Evolutionary conservation across 2,113 vertebrate genomes (phyloP).

Genomic region (Ictalurus punctatus): DNA sequence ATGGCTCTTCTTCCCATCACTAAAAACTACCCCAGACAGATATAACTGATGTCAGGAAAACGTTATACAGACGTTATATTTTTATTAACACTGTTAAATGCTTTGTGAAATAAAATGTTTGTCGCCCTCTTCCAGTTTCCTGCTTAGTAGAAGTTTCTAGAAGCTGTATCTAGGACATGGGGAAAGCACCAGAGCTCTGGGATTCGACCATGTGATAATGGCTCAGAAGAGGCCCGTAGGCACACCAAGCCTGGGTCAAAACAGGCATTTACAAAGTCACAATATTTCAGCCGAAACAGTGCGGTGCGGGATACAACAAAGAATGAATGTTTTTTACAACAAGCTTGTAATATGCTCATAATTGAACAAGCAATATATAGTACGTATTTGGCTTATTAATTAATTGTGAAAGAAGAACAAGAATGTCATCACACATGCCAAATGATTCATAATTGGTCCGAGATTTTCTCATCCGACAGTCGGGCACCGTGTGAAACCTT

Average conservation of each 20-base stretch:
- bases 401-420: neutral
- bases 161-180: constrained; percentile 45
- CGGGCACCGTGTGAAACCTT: constrained; percentile 14
- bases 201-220: constrained; percentile 29
- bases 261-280: constrained; percentile 36
- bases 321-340: neutral
- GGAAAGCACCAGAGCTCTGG: constrained; percentile 27
- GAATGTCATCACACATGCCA: neutral
- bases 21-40: neutral
- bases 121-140: neutral
- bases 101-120: neutral
- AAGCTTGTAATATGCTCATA: neutral
- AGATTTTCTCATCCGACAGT: constrained; percentile 12
- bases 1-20: neutral
- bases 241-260: constrained; percentile 35
- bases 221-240: neutral
- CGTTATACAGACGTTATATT: neutral
- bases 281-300: constrained; percentile 8
- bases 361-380: neutral
- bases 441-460: constrained; percentile 16
- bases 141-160: constrained; percentile 31
- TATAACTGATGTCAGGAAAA: neutral
- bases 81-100: neutral
- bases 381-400: constrained; percentile 8
- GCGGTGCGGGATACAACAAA: neutral